These are phyloP conservation scores for Enteromius unitaeniatus DNA, from an alignment of 2,797 vertebrate species.

Conservation along the genomic window DNA sequence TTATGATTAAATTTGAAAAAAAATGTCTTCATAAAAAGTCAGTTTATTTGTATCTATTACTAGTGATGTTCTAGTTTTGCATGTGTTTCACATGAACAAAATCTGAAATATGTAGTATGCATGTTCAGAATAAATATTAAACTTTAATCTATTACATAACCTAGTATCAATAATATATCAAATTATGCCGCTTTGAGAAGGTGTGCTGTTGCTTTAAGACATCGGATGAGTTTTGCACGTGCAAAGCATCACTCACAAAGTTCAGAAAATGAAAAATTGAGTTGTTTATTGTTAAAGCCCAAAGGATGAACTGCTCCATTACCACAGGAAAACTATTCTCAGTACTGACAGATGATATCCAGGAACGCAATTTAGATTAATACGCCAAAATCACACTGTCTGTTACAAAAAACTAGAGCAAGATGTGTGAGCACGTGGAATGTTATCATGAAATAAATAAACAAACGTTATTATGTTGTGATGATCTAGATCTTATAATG, in stretches of 20 bases:
- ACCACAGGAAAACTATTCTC: not conserved
- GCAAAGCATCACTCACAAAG: not conserved
- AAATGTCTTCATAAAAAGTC: not conserved
- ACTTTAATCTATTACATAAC: not conserved
- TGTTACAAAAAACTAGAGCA: not conserved
- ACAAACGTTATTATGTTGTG: not conserved
- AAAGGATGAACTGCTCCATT: constrained; percentile 16
- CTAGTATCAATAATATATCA: not conserved
- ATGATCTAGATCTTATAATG: not conserved
- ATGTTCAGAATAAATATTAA: not conserved
- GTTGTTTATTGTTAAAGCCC: constrained; percentile 18
- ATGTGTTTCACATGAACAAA: not conserved
- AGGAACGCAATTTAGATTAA: not conserved
- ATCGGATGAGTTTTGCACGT: not conserved
- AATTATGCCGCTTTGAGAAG: not conserved
- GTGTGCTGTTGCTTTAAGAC: constrained; percentile 10
- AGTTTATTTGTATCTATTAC: not conserved
- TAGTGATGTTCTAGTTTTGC: not conserved
- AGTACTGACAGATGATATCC: constrained; percentile 9
- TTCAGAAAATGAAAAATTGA: constrained; percentile 2
- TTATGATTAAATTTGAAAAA: no score
- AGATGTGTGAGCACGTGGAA: not conserved
- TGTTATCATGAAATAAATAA: constrained; percentile 8
- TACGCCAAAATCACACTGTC: not conserved
- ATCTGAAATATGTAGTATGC: not conserved